These are phyloP conservation scores for Brenthis daphne DNA, from an alignment of 2,888 invertebrate species.

Conservation along the genomic window DNA sequence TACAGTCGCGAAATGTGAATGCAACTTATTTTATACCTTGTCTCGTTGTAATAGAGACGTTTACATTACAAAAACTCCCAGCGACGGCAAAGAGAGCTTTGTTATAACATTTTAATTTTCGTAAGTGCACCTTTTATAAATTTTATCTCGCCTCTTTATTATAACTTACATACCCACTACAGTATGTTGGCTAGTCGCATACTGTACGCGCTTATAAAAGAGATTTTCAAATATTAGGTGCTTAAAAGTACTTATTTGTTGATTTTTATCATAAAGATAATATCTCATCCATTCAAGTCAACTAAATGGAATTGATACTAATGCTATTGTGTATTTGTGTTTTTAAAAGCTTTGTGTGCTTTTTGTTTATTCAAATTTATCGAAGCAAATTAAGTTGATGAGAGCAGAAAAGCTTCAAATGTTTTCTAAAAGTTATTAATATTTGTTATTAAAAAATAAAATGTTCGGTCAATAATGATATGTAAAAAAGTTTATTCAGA, in stretches of 20 bases:
- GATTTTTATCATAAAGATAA: conserved; percentile 64
- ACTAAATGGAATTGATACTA: conserved; percentile 60
- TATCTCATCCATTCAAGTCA: conserved; percentile 64
- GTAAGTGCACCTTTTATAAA: conserved; percentile 66
- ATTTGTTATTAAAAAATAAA: conserved; percentile 4
- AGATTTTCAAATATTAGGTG: conserved; percentile 11
- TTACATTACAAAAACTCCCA: conserved; percentile 1
- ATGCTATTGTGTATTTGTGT: conserved; percentile 54
- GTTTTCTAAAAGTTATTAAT: too few species aligned
- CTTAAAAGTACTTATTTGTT: conserved; percentile 52
- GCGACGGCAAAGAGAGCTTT: conserved; percentile 30
- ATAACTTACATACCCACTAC: conserved; percentile 44
- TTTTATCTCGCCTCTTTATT: conserved; percentile 55
- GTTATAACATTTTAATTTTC: conserved; percentile 70
- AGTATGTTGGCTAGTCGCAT: conserved; percentile 34
- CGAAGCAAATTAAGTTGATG: conserved; percentile 47
- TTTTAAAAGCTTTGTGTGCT: conserved; percentile 52
- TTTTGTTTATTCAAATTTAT: conserved; percentile 42
- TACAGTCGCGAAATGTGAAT: conserved; percentile 48
- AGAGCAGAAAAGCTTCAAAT: too few species aligned
- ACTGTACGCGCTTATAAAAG: conserved; percentile 24
- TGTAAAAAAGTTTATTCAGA: conserved; percentile 1
- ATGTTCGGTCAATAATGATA: conserved; percentile 28
- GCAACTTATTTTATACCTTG: conserved; percentile 52
- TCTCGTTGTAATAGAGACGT: conserved; percentile 38